These are phyloP conservation scores for Papio anubis DNA, from an alignment of 2,113 vertebrate genomes.

Conservation along the genomic window DNA sequence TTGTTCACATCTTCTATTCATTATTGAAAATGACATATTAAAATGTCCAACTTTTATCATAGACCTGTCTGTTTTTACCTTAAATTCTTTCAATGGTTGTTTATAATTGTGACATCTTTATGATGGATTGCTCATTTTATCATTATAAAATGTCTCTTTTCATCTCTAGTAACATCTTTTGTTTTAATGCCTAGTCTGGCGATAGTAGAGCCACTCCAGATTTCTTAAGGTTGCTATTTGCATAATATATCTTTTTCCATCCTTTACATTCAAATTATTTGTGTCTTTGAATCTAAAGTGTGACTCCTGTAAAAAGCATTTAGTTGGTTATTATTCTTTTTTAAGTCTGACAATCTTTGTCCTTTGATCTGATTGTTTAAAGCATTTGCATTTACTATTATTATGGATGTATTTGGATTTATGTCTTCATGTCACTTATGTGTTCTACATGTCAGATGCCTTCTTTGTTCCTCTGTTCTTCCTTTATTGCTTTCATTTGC, in stretches of 20 bases:
- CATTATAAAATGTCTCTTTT: neutral
- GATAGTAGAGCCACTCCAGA: neutral
- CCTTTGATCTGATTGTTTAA: neutral
- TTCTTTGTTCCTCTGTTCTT: neutral
- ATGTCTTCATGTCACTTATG: neutral
- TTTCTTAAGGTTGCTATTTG: neutral
- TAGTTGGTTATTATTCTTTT: neutral
- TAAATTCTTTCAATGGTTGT: neutral
- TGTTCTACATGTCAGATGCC: neutral
- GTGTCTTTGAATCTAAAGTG: neutral
- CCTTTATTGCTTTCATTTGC: neutral
- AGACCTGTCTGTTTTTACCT: neutral
- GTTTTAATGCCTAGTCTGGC: neutral
- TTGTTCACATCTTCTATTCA: neutral
- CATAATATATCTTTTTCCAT: neutral
- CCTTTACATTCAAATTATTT: neutral
- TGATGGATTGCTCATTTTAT: neutral
- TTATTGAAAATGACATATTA: neutral
- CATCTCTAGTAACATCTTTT: neutral
- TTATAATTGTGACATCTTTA: neutral
- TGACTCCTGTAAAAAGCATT: neutral
- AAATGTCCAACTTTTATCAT: neutral
- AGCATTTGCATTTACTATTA: neutral
- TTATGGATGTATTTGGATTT: neutral
- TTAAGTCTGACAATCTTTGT: neutral